Base-by-base conservation (phyloP, 2,888 invertebrate genomes). In the Cheilosia vulpina region DNA sequence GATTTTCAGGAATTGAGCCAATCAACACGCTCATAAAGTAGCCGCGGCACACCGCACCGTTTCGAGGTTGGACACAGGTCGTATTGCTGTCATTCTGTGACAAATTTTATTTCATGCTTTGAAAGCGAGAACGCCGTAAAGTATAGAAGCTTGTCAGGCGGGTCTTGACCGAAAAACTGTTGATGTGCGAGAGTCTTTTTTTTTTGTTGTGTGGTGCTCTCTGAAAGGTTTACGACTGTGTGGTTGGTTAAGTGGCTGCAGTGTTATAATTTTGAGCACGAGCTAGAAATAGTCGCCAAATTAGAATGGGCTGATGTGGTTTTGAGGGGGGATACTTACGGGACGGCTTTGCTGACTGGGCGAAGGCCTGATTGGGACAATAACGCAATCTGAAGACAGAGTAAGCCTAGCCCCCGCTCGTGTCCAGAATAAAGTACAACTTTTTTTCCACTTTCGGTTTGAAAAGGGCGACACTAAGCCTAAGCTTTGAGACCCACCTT, bases 51-150 rank as follows among this genome's bases (percentile, higher is more conserved):
- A 31, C 31, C 31, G 31, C 31, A 84, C 52, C 75, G 71, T 80
- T 84, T 65, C 63, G 83, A 79, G 68, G 68, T 60, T 69, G 69
- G 58, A 73, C 79, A 65, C 73, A 11, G 75, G 45, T 84, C 83
- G 79, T 84, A 75, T 84, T 80, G 58, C 84, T 84, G 80, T 84
- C 84, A 76, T n/a, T 71, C 19, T 31, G 71, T 80, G 84, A 84
- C 80, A 84, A 84, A 84, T 84, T 84, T 80, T 75, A 84, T 76
- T 60, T 80, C 63, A 34, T 84, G 65, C 60, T 80, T 79, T 73
- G 47, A 84, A 80, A 79, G 65, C 63, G 63, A 69, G 34, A 57
- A 69, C 58, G 75, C 68, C 47, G 80, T 80, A 65, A 75, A 65
- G 75, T 84, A 71, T 80, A 47, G 65, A 15, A 13, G 5, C 24